These are phyloP conservation scores for Alca torda DNA, from an alignment of 2,797 vertebrate genomes.

Conservation along the genomic window DNA sequence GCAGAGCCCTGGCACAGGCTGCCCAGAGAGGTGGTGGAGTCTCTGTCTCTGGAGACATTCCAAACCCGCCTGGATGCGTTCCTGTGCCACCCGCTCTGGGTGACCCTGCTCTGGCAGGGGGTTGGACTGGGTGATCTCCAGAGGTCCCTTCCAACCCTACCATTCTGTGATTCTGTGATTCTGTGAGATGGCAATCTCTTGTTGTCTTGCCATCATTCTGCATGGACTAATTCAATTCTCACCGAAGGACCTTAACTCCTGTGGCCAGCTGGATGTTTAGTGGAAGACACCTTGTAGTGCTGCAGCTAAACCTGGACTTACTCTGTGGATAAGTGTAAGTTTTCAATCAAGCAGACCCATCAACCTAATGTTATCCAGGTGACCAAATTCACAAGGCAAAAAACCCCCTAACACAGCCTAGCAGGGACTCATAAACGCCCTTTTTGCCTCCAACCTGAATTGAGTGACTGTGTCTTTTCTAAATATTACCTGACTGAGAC, in stretches of 20 bases:
- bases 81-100: too few species aligned
- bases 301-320: neutral
- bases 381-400: neutral
- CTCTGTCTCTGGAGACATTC: too few species aligned
- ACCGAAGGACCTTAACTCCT: neutral
- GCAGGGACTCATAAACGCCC: neutral
- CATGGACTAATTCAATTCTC: neutral
- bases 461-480: neutral
- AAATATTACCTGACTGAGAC: neutral
- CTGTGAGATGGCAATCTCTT: neutral
- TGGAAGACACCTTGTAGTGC: neutral
- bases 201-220: neutral
- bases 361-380: neutral
- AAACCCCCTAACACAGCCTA: neutral
- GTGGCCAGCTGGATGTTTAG: neutral
- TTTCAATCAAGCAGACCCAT: neutral
- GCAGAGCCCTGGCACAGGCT: too few species aligned
- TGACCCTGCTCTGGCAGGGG: too few species aligned
- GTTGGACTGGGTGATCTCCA: too few species aligned
- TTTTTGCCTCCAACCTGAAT: neutral
- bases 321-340: neutral
- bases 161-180: too few species aligned
- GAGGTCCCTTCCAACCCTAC: too few species aligned
- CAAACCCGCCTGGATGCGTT: too few species aligned
- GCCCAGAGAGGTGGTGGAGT: too few species aligned